Base-by-base conservation (phyloP, 2,113 vertebrate species). In the Sander lucioperca region DNA sequence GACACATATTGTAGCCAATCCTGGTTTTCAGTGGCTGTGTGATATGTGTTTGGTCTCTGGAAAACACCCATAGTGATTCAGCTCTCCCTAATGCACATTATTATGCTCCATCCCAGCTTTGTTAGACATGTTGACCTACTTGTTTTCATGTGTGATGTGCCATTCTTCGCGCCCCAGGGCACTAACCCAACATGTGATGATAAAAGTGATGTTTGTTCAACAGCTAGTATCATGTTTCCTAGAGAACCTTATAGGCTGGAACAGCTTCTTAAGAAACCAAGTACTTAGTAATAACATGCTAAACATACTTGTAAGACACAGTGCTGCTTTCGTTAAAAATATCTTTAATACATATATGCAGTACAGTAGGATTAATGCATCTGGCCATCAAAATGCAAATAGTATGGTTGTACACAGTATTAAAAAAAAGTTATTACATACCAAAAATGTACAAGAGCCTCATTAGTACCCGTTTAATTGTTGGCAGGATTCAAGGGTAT, bases 321-420 rank as follows among this genome's bases (percentile, higher is more conserved):
- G 36, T 23, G 57, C 50, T 56, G 16, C 50, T 47, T 61, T 87
- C 12, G 36, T 69, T 30, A 62, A 62, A 53, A 80, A 80, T 59
- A 36, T n/a, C 8, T 91, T 93, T 91, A 92, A 91, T 92, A 54
- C 23, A 78, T 73, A 54, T 74, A 62, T 79, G 82, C 56, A 86
- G 48, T 58, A 64, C 68, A 83, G 30, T 43, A 69, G 33, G 51
- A 73, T 77, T 47, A 79, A 68, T 67, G 27, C 63, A 74, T 68
- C 61, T 70, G 75, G 61, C 27, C 47, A 45, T 82, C 68, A 91
- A 84, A 87, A 88, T 86, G 83, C 86, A 89, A 86, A 77, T 69
- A 43, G 58, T 57, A 23, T 79, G 25, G 21, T 83, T 64, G 72
- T 61, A 70, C 33, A 85, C 21, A 77, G 73, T 53, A 47, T 78